Conservation (phyloP, 2,888 invertebrate genomes). For the Aporophyla lueneburgensis region DNA sequence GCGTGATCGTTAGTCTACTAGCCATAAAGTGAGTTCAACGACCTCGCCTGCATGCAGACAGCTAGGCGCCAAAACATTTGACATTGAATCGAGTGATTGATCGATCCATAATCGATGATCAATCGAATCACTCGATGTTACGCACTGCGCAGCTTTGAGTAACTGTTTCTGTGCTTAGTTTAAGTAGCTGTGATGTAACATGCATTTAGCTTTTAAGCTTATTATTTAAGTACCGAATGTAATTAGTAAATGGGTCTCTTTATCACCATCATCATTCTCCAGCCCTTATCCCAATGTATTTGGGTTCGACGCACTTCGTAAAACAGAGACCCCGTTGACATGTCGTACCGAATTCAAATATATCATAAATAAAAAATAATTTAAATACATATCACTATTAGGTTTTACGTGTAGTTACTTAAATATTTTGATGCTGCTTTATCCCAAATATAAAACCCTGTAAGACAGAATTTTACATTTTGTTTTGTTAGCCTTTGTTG, state of each 20-base stretch:
- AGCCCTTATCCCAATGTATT: too few species aligned
- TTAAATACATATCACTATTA: not conserved
- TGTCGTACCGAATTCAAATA: too few species aligned
- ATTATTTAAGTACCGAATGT: conserved; percentile 30
- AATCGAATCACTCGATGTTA: conserved; percentile 64
- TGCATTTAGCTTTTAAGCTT: conserved; percentile 27
- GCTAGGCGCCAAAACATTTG: conserved; percentile 82
- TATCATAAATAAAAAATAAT: not conserved
- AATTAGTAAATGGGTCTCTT: not conserved
- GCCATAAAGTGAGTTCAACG: conserved; percentile 72
- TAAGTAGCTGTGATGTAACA: conserved; percentile 55
- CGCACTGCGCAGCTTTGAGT: conserved; percentile 58
- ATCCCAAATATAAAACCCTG: not conserved
- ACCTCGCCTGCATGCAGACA: conserved; percentile 81
- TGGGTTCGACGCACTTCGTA: too few species aligned
- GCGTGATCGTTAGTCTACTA: conserved; percentile 51
- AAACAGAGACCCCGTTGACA: too few species aligned
- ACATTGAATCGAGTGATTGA: conserved; percentile 82
- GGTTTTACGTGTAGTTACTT: not conserved
- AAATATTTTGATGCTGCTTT: not conserved
- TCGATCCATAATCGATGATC: conserved; percentile 77
- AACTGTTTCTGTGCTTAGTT: conserved; percentile 58
- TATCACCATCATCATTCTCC: not conserved
- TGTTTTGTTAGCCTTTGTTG: not conserved
- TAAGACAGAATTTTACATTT: not conserved